A percentile compares a stretch with the other conserved stretches of the same genome.
These are phyloP conservation scores for Cariama cristata DNA, from an alignment of 2,113 vertebrate species.

Conservation along the genomic window DNA sequence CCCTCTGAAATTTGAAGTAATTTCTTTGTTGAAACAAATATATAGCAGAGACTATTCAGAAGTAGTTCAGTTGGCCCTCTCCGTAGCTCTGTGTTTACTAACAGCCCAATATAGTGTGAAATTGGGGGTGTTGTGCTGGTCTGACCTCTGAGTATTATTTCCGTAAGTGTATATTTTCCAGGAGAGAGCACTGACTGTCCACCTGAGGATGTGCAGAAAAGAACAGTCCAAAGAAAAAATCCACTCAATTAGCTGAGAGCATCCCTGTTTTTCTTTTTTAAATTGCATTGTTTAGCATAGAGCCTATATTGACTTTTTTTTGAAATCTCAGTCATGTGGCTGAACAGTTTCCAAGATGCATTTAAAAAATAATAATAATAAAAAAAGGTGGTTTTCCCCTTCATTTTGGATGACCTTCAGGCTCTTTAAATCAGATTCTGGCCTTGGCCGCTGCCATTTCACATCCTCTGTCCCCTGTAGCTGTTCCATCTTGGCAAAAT, in stretches of 20 bases:
- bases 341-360: neutral
- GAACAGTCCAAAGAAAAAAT: neutral
- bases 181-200: neutral
- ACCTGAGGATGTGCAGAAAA: neutral
- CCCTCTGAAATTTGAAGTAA: neutral
- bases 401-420: neutral
- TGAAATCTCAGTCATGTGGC: neutral
- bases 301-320: neutral
- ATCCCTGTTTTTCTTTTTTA: neutral
- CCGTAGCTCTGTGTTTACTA: neutral
- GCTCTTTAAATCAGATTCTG: neutral
- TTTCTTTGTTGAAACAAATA: neutral
- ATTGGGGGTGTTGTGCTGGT: neutral
- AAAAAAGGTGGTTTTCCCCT: accelerated
- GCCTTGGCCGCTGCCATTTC: neutral
- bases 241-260: neutral
- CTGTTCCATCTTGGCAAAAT: neutral
- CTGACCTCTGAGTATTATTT: neutral
- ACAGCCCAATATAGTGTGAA: neutral
- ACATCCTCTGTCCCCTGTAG: neutral
- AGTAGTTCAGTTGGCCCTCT: neutral
- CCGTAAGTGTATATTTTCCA: neutral
- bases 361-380: neutral
- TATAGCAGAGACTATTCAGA: neutral
- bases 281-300: neutral